A percentile compares a stretch with the other conserved stretches of the same genome.
Conservation (phyloP, 2,797 vertebrate species). For the Notolepis coatsorum region DNA sequence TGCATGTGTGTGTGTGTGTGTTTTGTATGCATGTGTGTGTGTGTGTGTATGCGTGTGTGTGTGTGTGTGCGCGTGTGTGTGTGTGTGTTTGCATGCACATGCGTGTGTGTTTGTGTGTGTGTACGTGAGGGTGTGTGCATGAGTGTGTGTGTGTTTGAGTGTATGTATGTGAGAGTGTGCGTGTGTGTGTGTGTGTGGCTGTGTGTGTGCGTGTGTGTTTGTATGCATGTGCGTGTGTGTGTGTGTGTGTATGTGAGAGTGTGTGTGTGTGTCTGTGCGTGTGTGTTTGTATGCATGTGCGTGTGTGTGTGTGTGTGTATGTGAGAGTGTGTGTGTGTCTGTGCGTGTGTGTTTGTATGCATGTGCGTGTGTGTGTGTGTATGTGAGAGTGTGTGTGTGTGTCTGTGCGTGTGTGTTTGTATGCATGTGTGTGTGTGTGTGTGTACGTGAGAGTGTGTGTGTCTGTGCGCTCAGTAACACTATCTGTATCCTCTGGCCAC, state of each 20-base stretch:
- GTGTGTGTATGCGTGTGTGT: too few species aligned
- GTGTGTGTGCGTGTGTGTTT: not conserved
- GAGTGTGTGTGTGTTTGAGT: not conserved
- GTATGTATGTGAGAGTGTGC: not conserved
- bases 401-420: slow-evolving; percentile 10
- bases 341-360: slow-evolving; percentile 23
- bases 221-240: not conserved
- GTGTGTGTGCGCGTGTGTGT: slow-evolving; percentile 15
- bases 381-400: not conserved
- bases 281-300: not conserved
- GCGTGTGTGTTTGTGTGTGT: not conserved
- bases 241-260: not conserved
- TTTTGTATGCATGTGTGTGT: slow-evolving; percentile 14
- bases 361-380: not conserved
- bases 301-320: slow-evolving; percentile 4
- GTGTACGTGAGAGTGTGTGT: slow-evolving; percentile 4
- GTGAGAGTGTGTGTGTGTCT: slow-evolving; percentile 29
- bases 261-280: not conserved
- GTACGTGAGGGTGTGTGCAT: not conserved
- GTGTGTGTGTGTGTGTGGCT: too few species aligned
- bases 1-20: slow-evolving; percentile 5
- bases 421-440: not conserved
- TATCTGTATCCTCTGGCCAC: slow-evolving; percentile 54
- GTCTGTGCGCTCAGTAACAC: slow-evolving; percentile 42
- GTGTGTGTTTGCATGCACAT: too few species aligned